Evolutionary conservation across 2,797 vertebrate species (phyloP).

Genomic region (Silurus aristotelis): DNA sequence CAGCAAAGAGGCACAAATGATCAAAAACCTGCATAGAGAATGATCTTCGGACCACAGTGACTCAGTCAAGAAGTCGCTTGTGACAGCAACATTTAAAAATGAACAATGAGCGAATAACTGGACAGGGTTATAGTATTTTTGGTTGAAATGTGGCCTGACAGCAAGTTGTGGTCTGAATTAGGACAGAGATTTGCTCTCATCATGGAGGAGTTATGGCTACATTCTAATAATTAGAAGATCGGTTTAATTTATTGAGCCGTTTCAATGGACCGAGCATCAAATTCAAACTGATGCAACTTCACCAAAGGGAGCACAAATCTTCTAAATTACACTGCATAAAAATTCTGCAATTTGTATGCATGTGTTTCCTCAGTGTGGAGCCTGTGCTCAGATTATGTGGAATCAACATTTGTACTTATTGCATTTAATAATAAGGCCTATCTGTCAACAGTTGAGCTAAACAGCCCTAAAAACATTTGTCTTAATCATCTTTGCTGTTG

Average conservation of each 20-base stretch:
- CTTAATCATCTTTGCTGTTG: background rate
- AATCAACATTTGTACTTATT: background rate
- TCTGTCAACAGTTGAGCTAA: background rate
- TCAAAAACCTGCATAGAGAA: background rate
- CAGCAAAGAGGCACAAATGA: background rate
- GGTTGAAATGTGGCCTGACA: background rate
- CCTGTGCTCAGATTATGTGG: background rate
- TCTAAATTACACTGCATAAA: background rate
- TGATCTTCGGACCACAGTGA: background rate
- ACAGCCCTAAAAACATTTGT: background rate
- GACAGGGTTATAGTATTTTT: background rate
- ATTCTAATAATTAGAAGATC: background rate
- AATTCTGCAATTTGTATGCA: background rate
- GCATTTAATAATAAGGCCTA: background rate
- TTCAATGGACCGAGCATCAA: background rate
- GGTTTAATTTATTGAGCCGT: conserved; percentile 1
- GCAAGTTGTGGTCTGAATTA: background rate
- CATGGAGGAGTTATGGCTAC: background rate
- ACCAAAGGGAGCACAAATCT: background rate
- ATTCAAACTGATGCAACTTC: background rate
- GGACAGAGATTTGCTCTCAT: background rate
- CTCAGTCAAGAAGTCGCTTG: background rate
- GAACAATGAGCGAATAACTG: background rate
- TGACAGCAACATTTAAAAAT: background rate
- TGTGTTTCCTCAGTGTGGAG: background rate